These are phyloP conservation scores for Halcyon smyrnensis DNA, from an alignment of 2,797 vertebrate species.

Conservation along the genomic window DNA sequence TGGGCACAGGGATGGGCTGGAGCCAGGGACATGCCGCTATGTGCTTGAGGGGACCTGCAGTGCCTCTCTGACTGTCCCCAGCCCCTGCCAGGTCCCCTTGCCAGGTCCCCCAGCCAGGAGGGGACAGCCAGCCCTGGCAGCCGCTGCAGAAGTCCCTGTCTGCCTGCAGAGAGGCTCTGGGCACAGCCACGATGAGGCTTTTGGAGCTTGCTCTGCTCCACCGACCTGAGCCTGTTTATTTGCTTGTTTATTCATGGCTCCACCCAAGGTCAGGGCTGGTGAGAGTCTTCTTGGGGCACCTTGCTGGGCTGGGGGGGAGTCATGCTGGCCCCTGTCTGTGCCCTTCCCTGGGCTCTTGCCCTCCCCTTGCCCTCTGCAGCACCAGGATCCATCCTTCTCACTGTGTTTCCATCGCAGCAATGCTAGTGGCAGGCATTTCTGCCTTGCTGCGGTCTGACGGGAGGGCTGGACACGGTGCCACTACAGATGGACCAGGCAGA, in stretches of 20 bases:
- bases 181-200: not conserved
- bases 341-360: not conserved
- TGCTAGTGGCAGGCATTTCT: not conserved
- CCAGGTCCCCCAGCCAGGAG: not conserved
- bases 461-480: not conserved
- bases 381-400: not conserved
- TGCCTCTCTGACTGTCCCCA: not conserved
- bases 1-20: not conserved
- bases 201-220: not conserved
- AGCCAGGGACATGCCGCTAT: not conserved
- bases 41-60: not conserved
- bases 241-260: not conserved
- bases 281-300: constrained; percentile 2
- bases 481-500: constrained; percentile 22
- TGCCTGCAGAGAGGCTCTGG: not conserved
- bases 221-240: not conserved
- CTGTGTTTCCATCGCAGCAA: not conserved
- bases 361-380: constrained; percentile 34
- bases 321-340: fast-evolving
- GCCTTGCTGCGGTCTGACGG: not conserved
- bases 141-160: not conserved
- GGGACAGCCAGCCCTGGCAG: not conserved
- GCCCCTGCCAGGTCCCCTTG: not conserved
- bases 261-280: constrained; percentile 46
- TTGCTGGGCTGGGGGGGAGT: not conserved